Percentiles rank a stretch among this genome's conserved stretches.
phyloP scores from a whole-genome alignment of 2,113 vertebrate species.

The Tychaedon coryphoeus region DNA sequence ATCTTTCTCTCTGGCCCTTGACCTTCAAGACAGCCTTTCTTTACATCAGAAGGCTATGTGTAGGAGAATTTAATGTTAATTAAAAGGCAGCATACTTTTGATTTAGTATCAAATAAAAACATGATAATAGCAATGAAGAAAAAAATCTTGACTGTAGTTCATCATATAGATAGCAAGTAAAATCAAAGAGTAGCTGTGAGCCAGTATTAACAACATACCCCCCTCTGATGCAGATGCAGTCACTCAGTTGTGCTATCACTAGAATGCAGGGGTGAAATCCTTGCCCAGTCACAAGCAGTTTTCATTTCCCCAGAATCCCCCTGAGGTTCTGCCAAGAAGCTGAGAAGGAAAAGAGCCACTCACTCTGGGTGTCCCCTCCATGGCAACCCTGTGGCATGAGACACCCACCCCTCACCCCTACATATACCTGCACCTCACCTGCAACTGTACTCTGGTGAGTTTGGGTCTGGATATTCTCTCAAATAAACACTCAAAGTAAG shows the following conservation, averaged over 20 bases:
- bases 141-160: not conserved
- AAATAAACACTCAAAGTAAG: too few species aligned
- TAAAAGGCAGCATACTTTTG: not conserved
- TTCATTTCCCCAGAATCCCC: not conserved
- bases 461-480: not conserved
- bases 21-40: not conserved
- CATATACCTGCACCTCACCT: not conserved
- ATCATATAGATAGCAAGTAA: not conserved
- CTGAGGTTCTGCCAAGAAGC: not conserved
- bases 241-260: not conserved
- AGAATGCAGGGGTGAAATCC: not conserved
- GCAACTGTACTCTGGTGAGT: not conserved
- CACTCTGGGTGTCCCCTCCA: fast-evolving
- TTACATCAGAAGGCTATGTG: not conserved
- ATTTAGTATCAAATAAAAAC: not conserved
- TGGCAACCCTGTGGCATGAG: not conserved
- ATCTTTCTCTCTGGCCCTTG: not conserved
- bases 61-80: not conserved
- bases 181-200: not conserved
- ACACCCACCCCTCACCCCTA: not conserved
- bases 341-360: not conserved
- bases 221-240: not conserved
- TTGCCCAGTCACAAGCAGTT: not conserved
- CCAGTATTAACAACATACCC: not conserved
- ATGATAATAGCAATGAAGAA: not conserved